Evolutionary conservation across 2,888 invertebrate genomes (phyloP).

Genomic region (Apeira syringaria): DNA sequence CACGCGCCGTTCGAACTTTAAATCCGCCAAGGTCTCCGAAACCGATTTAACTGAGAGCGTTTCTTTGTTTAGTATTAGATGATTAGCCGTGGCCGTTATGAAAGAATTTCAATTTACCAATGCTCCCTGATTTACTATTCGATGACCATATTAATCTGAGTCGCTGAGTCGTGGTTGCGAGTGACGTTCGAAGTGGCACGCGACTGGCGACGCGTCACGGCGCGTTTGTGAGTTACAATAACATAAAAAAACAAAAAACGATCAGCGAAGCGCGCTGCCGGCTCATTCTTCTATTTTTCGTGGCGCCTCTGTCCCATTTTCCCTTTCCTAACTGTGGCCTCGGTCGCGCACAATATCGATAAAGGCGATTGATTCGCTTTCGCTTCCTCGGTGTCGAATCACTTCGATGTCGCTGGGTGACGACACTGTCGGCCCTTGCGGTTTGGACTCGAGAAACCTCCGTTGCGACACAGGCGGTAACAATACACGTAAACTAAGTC

Average conservation of each 20-base stretch:
- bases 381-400: slow-evolving; percentile 59
- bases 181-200: slow-evolving; percentile 59
- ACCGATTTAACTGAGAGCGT: slow-evolving; percentile 33
- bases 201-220: slow-evolving; percentile 56
- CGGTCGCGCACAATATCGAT: slow-evolving; percentile 74
- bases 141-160: slow-evolving; percentile 52
- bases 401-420: slow-evolving; percentile 44
- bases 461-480: slow-evolving; percentile 43
- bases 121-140: slow-evolving; percentile 48
- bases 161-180: slow-evolving; percentile 65
- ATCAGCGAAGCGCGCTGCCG: slow-evolving; percentile 61
- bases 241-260: no score
- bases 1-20: slow-evolving; percentile 58
- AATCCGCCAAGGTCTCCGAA: slow-evolving; percentile 40
- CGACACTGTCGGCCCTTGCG: slow-evolving; percentile 71
- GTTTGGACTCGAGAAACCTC: slow-evolving; percentile 57
- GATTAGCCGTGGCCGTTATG: slow-evolving; percentile 27
- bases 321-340: slow-evolving; percentile 78
- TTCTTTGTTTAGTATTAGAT: slow-evolving; percentile 28
- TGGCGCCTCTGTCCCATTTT: slow-evolving; percentile 70
- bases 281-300: slow-evolving; percentile 68
- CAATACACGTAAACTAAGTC: slow-evolving; percentile 23
- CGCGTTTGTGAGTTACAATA: slow-evolving; percentile 44
- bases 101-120: slow-evolving; percentile 42
- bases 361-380: slow-evolving; percentile 79